Base-by-base conservation (phyloP, 2,113 vertebrate genomes). In the Dunckerocampus dactyliophorus region DNA sequence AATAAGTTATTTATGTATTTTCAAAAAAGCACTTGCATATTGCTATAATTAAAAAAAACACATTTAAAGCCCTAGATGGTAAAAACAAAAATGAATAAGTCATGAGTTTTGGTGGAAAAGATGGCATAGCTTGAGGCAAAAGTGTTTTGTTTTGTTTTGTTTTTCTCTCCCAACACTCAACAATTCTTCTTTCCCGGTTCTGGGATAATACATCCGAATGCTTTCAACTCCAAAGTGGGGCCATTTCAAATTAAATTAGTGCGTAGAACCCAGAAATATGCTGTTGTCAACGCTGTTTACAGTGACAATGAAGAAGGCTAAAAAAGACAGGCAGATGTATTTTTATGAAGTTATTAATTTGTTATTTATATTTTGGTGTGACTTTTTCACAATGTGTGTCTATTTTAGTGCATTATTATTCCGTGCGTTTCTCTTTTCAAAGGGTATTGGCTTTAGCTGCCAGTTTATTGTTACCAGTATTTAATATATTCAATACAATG, bases 1-100 rank as follows among this genome's bases (percentile, higher is more conserved):
- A 79, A 56, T 16, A 39, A 59, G 73, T 77, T 86, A 80, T n/a
- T n/a, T n/a, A n/a, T n/a, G n/a, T n/a, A n/a, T 83, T 85, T 75
- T 62, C 67, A 68, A 43, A 13, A 39, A 9, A 39, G 37, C 37
- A 9, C 13, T 3, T 13, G 13, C 39, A 43, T 0, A 42, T 42
- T 13, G 31, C 31, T 34, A 34, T 34, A 34, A 34, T 34, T 34
- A 34, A 34, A 34, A n/a, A 58, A 19, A 0, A 67, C 62, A 11
- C 12, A 37, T 56, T 20, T 31, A 43, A 4, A 7, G 47, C 17
- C 24, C 39, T 9, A 14, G 9, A 24, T 49, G 15, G 22, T 34
- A 6, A 39, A 34, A 39, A n/a, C 10, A 13, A 9, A 39, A 28
- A 51, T n/a, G 34, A 37, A 39, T 6, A 8, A 13, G 19, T 39